Evolutionary conservation across 2,888 invertebrate species (phyloP).

Genomic region (Spicauda simplicius): DNA sequence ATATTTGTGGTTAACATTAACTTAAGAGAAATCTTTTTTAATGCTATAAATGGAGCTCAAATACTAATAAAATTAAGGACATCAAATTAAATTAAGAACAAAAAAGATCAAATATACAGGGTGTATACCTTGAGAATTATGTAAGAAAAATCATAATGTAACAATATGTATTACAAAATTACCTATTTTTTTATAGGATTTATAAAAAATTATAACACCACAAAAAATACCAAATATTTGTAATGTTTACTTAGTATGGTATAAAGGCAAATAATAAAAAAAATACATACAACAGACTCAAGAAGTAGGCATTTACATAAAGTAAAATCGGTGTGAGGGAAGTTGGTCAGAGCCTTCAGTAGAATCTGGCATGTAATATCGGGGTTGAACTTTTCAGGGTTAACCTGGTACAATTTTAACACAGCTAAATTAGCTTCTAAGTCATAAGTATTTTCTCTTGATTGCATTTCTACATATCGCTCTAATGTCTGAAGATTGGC

Average conservation of each 20-base stretch:
- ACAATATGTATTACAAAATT: too few species aligned
- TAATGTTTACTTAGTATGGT: neutral
- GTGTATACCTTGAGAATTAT: too few species aligned
- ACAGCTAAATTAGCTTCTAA: constrained; percentile 98
- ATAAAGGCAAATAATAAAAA: neutral
- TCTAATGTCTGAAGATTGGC: constrained; percentile 96
- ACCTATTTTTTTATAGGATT: too few species aligned
- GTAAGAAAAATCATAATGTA: too few species aligned
- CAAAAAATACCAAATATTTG: too few species aligned
- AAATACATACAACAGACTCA: constrained; percentile 82
- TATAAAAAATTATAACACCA: too few species aligned
- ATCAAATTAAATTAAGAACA: too few species aligned
- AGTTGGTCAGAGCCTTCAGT: constrained; percentile 97
- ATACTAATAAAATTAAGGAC: too few species aligned
- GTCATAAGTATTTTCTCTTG: constrained; percentile 96
- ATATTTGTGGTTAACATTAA: too few species aligned
- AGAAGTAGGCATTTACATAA: constrained; percentile 98
- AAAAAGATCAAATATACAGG: too few species aligned
- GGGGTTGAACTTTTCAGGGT: constrained; percentile 93
- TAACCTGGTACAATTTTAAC: constrained; percentile 98
- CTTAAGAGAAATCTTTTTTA: too few species aligned
- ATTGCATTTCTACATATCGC: constrained; percentile 96
- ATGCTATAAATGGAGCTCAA: too few species aligned
- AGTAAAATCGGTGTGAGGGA: constrained; percentile 99
- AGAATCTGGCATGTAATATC: constrained; percentile 95